Evolutionary conservation across 2,888 invertebrate genomes (phyloP).

Genomic region (Tineola bisselliella): DNA sequence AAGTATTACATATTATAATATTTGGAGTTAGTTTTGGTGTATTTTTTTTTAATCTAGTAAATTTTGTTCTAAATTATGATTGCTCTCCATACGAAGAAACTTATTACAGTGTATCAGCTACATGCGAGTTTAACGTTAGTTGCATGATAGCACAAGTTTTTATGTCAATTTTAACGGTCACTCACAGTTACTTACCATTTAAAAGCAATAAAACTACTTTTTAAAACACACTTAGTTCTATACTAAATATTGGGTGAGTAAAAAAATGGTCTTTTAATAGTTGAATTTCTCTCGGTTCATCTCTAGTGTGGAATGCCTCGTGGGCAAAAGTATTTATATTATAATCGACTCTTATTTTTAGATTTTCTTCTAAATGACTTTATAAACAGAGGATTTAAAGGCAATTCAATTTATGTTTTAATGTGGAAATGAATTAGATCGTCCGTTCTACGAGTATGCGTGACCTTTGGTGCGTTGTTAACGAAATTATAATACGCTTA

Average conservation of each 20-base stretch:
- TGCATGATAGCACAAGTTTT: conserved; percentile 20
- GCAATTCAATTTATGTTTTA: conserved; percentile 27
- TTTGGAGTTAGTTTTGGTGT: no score
- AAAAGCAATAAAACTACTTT: conserved; percentile 56
- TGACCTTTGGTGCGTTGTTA: conserved; percentile 5
- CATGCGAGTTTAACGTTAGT: neutral
- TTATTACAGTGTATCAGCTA: neutral
- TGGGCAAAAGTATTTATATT: conserved; percentile 20
- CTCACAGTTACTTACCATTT: conserved; percentile 48
- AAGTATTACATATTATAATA: no score
- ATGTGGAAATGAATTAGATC: conserved; percentile 27
- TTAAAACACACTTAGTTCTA: conserved; percentile 34
- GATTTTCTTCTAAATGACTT: conserved; percentile 33
- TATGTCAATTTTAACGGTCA: conserved; percentile 30
- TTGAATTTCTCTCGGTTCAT: conserved; percentile 30
- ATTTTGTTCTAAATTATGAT: neutral
- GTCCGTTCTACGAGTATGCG: neutral
- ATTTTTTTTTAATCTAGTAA: no score
- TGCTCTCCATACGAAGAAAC: neutral
- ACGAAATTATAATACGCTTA: conserved; percentile 27
- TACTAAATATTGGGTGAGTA: conserved; percentile 43
- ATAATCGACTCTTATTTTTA: conserved; percentile 23
- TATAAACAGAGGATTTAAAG: conserved; percentile 30
- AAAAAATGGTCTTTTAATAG: conserved; percentile 57
- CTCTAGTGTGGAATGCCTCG: conserved; percentile 20